phyloP scores from a whole-genome alignment of 2,797 vertebrate species.

The Poliocrania exsul region DNA sequence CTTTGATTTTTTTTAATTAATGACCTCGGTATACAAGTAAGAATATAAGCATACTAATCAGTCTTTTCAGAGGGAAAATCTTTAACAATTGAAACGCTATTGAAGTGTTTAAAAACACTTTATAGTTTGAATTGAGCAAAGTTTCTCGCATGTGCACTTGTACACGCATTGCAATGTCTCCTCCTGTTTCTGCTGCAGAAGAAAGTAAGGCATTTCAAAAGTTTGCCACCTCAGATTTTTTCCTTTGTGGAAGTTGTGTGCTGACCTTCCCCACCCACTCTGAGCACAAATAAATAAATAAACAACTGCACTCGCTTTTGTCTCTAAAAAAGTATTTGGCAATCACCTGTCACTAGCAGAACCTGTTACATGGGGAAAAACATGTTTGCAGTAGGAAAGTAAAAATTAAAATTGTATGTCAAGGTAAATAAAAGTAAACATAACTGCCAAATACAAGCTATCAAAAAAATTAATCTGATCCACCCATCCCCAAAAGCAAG shows the following conservation, averaged over 20 bases:
- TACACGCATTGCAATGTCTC: not conserved
- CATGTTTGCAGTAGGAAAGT: conserved; percentile 3
- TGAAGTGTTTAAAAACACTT: not conserved
- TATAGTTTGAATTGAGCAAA: not conserved
- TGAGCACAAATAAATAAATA: conserved; percentile 18
- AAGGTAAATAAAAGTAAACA: conserved; percentile 38
- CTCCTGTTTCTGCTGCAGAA: not conserved
- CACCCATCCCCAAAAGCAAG: conserved; percentile 58
- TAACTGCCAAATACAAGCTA: conserved; percentile 17
- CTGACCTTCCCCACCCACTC: not conserved
- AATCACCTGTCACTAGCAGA: conserved; percentile 43
- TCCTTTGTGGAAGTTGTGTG: not conserved
- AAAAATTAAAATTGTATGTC: conserved; percentile 5
- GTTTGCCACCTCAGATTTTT: not conserved
- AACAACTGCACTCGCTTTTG: conserved; percentile 6
- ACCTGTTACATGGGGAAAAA: conserved; percentile 53
- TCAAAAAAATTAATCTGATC: conserved; percentile 7
- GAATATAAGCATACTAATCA: conserved; percentile 28
- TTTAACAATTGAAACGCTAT: conserved; percentile 21
- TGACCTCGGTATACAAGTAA: not conserved
- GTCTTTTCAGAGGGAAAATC: conserved; percentile 39
- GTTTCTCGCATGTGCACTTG: not conserved
- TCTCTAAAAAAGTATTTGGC: conserved; percentile 34
- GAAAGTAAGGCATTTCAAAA: not conserved
- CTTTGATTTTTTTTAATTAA: conserved; percentile 56